Evolutionary conservation across 2,888 invertebrate genomes (phyloP).

Genomic region (Ornithoptera alexandrae): DNA sequence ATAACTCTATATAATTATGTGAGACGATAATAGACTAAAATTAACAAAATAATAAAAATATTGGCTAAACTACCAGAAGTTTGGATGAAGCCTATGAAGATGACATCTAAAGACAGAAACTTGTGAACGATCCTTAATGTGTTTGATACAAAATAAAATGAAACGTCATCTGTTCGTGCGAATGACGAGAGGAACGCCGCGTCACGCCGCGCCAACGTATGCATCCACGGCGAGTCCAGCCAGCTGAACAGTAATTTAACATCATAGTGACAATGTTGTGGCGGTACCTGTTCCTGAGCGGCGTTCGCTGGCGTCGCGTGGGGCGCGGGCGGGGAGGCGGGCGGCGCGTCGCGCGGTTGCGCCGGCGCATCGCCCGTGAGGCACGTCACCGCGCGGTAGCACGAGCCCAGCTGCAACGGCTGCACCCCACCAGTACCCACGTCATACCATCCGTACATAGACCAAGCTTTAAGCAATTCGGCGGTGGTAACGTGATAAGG

Average conservation of each 20-base stretch:
- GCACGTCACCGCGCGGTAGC: slow-evolving; percentile 60
- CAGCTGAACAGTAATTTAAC: neutral
- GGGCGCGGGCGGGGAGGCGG: slow-evolving; percentile 28
- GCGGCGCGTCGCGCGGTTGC: slow-evolving; percentile 34
- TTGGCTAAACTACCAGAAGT: too few relatives aligned
- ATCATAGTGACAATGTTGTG: slow-evolving; percentile 17
- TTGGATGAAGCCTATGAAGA: too few relatives aligned
- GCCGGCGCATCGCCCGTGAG: slow-evolving; percentile 45
- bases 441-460: slow-evolving; percentile 14
- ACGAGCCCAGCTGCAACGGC: slow-evolving; percentile 60
- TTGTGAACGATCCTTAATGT: too few relatives aligned
- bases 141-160: too few relatives aligned
- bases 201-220: neutral
- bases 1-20: too few relatives aligned
- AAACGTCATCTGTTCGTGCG: neutral
- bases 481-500: neutral
- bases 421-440: slow-evolving; percentile 50
- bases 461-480: slow-evolving; percentile 4
- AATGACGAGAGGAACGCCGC: neutral
- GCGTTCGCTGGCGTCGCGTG: slow-evolving; percentile 26
- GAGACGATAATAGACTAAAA: too few relatives aligned
- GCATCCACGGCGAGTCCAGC: neutral
- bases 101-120: too few relatives aligned
- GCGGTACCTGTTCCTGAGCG: slow-evolving; percentile 32
- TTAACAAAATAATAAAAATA: too few relatives aligned